Base-by-base conservation (phyloP, 1,140 invertebrate genomes). In the Drosophila novamexicana region DNA sequence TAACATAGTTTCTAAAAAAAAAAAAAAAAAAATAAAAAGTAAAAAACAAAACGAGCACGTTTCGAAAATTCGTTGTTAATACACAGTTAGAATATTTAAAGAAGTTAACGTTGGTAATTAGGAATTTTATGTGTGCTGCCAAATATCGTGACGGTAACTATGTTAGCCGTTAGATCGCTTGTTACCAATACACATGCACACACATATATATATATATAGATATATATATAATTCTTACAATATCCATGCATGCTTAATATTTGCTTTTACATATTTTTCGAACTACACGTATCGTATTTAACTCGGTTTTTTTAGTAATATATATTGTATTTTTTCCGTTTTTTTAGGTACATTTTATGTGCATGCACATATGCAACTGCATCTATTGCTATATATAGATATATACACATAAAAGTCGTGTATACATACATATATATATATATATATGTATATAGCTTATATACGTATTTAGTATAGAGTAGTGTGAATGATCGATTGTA, bases 31-130 rank as follows among this genome's bases (percentile, higher is more conserved):
- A n/a, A n/a, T n/a, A n/a, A 54, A 39, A 40, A 39, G 37, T 16
- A 45, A 18, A 18, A 18, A 18, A 29, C 40, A 44, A 54, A 39
- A 40, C 37, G 14, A 49, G 1, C 10, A 50, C 10, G 16, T 54
- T 54, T 44, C 45, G 14, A 70, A 70, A 75, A 75, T 70, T 75
- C 66, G 68, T 70, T 75, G 68, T 75, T 53, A 75, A 71, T 63
- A 75, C 67, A 75, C 67, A 75, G 42, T 56, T 36, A 61, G 65
- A 29, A 32, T 44, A 42, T 39, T 39, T 16, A 16, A 45, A 66
- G 16, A 49, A 57, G 37, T 29, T 29, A 29, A 29, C 4, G 0
- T 29, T 6, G 22, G 22, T 29, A 29, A 29, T 29, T 29, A 29
- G 40, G 40, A 9, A 42, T 10, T n/a, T n/a, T 42, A 36, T 49